Evolutionary conservation across 2,113 vertebrate genomes (phyloP), one percentile per base, ranked within the genome.

Genomic region (Triplophysa rosa): DNA sequence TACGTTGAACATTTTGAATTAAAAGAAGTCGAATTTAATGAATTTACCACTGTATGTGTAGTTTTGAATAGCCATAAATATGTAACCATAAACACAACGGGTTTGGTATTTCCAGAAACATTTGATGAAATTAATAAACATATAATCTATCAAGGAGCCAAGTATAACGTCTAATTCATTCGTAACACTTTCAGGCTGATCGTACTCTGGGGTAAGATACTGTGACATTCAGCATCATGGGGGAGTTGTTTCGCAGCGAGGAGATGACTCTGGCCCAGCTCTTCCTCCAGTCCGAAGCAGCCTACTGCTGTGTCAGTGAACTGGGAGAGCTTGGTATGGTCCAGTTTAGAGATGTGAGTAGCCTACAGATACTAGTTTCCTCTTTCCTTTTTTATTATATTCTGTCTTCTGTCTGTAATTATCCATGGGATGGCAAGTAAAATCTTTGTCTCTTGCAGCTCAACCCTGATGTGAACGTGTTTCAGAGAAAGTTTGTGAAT

Each of bases 211-310:
- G 59, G 29, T 76, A 40, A 71, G 49, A 52, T 33, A 13, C 58
- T 66, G 63, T 13, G 16, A 52, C 52, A 79, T 70, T 81, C 75
- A 89, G 87, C 85, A 84, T 67, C 89, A 99, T 99, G 97, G 97
- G 97, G 87, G 96, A 98, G 80, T 95, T 99, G 79, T 98, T 99
- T 91, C 91, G 97, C 82, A 99, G 97, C 54, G 97, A 99, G 84
- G 97, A 99, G 93, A 99, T 99, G 97, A 98, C 97, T 0, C 92
- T 99, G 84, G 97, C 97, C 2, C 97, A 99, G 93, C 95, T 99
- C 23, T 99, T 98, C 80, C 94, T 99, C 26, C 97, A 99, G 88
- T 99, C 97, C 0, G 97, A 99, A 89, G 97, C 97, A 56, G 97
- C 97, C 0, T 99, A 99, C 81, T 99, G 97, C 84, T 98, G 95